These are phyloP conservation scores for Capricornis sumatraensis DNA, from an alignment of 2,113 vertebrate species.

Conservation along the genomic window DNA sequence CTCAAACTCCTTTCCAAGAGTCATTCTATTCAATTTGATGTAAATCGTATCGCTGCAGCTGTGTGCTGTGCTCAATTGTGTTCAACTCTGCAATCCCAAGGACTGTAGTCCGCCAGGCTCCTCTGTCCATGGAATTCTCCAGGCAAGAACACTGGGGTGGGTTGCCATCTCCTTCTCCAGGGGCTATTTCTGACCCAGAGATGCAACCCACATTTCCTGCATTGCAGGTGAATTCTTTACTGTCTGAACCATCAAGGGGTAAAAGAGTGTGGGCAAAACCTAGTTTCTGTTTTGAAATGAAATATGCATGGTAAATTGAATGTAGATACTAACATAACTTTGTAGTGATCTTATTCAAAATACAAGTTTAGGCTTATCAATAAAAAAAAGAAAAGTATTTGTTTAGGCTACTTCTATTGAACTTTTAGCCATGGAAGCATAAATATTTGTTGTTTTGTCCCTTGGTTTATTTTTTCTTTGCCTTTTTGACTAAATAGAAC, in stretches of 20 bases:
- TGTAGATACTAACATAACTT: background rate
- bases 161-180: background rate
- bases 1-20: background rate
- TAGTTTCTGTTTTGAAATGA: background rate
- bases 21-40: background rate
- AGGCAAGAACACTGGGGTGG: background rate
- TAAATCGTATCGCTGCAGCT: background rate
- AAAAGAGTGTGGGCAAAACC: fast-evolving
- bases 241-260: background rate
- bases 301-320: background rate
- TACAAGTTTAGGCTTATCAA: background rate
- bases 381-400: background rate
- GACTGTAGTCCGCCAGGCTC: background rate
- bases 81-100: background rate
- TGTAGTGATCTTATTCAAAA: background rate
- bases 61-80: background rate
- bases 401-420: background rate
- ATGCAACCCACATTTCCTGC: background rate
- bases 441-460: background rate
- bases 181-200: background rate
- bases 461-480: background rate
- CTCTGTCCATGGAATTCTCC: background rate
- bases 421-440: fast-evolving
- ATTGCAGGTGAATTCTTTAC: background rate
- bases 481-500: background rate